A percentile compares a stretch with the other conserved stretches of the same genome.
phyloP scores from a whole-genome alignment of 2,888 invertebrate species.

The Notocelia uddmanniana region DNA sequence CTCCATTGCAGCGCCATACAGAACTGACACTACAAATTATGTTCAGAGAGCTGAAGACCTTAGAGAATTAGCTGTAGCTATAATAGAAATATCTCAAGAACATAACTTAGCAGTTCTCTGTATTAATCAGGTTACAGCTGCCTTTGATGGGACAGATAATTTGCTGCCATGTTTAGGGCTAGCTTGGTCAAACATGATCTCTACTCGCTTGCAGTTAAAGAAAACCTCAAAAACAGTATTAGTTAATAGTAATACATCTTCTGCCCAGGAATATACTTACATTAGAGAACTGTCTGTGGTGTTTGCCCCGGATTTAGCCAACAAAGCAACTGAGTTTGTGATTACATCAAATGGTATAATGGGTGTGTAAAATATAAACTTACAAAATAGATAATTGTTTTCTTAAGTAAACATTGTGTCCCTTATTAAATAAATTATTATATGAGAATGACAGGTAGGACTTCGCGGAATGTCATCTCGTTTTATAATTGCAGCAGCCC shows the following conservation, averaged over 20 bases:
- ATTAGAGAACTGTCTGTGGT: slow-evolving; percentile 65
- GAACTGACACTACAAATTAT: slow-evolving; percentile 75
- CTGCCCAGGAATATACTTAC: slow-evolving; percentile 48
- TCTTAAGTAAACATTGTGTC: background rate
- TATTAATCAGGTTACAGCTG: slow-evolving; percentile 78
- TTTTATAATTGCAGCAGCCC: no score
- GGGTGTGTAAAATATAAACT: slow-evolving; percentile 39
- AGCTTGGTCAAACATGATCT: slow-evolving; percentile 81
- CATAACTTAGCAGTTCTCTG: slow-evolving; percentile 72
- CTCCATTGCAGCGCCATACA: slow-evolving; percentile 79
- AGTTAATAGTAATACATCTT: slow-evolving; percentile 25
- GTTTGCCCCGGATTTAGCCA: slow-evolving; percentile 72
- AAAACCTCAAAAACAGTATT: slow-evolving; percentile 53
- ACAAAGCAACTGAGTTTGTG: slow-evolving; percentile 58
- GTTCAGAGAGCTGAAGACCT: slow-evolving; percentile 77
- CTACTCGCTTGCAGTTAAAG: slow-evolving; percentile 66
- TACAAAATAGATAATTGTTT: background rate
- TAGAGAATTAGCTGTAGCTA: slow-evolving; percentile 69
- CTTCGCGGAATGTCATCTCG: no score
- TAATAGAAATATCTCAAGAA: slow-evolving; percentile 67
- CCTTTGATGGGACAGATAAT: slow-evolving; percentile 61
- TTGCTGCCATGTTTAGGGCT: slow-evolving; percentile 75
- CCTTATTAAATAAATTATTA: no score
- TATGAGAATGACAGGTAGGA: no score
- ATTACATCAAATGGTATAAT: slow-evolving; percentile 65